phyloP scores from a whole-genome alignment of 1,140 invertebrate genomes.

The Sycophaga agraensis region DNA sequence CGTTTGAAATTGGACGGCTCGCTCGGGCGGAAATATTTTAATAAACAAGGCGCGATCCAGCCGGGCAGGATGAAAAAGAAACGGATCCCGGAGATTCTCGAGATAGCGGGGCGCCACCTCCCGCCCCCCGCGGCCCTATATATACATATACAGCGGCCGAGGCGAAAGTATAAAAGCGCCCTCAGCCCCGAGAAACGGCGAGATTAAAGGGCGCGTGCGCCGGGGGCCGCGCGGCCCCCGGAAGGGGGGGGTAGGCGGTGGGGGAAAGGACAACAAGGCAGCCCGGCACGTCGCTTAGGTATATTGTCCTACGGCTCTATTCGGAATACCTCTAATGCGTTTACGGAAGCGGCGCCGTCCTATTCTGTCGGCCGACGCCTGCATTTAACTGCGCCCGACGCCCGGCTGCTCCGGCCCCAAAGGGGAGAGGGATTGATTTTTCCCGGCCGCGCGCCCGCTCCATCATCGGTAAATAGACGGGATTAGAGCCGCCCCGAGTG shows the following conservation, averaged over 20 bases:
- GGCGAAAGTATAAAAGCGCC: background rate
- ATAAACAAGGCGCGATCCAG: too few relatives aligned
- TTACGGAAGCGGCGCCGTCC: background rate
- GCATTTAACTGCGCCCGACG: background rate
- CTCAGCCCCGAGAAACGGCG: conserved; percentile 12
- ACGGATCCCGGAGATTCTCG: too few relatives aligned
- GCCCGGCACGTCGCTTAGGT: conserved; percentile 2
- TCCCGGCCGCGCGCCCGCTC: background rate
- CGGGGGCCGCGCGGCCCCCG: too few relatives aligned
- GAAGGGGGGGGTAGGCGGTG: background rate
- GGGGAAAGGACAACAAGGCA: conserved; percentile 6
- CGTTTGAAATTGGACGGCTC: too few relatives aligned
- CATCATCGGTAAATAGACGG: too few relatives aligned
- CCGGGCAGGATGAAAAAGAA: too few relatives aligned
- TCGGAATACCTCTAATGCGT: conserved; percentile 21
- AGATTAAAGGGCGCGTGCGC: background rate
- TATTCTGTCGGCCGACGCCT: background rate
- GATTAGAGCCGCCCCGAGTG: too few relatives aligned
- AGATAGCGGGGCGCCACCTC: too few relatives aligned
- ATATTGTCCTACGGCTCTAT: conserved; percentile 19
- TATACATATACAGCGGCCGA: too few relatives aligned
- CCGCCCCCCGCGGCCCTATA: too few relatives aligned
- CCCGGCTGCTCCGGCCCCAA: background rate
- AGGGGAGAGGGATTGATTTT: background rate
- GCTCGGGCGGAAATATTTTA: too few relatives aligned